These are phyloP conservation scores for Speoplatyrhinus poulsoni DNA, from an alignment of 2,113 vertebrate species.

Conservation along the genomic window DNA sequence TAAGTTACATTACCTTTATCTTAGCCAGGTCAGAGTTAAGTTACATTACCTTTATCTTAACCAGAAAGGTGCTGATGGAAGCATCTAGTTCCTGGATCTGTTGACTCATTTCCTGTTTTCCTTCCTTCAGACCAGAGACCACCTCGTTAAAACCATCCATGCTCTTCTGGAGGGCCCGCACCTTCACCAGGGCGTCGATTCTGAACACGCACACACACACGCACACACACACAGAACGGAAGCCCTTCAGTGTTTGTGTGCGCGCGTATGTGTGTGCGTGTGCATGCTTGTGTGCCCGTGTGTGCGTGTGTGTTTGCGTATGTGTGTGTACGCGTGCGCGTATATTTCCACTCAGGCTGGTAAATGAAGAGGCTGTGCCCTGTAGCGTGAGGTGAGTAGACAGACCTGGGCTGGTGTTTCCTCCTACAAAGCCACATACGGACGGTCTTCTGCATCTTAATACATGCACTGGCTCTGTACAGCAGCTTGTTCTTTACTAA, in stretches of 20 bases:
- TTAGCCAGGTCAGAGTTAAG: not conserved
- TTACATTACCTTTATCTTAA: constrained; percentile 88
- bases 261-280: no score
- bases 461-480: not conserved
- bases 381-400: not conserved
- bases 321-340: no score
- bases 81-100: constrained; percentile 86
- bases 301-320: no score
- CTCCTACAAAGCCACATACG: constrained; percentile 1
- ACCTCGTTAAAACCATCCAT: constrained; percentile 90
- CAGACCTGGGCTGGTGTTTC: not conserved
- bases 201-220: constrained; percentile 61
- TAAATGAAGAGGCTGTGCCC: not conserved
- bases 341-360: not conserved
- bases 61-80: constrained; percentile 82
- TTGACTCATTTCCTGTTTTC: constrained; percentile 87
- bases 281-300: no score
- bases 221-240: constrained; percentile 14
- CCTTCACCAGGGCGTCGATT: constrained; percentile 91
- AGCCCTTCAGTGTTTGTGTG: no score
- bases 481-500: not conserved
- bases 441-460: not conserved
- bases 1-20: not conserved
- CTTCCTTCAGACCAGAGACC: constrained; percentile 88
- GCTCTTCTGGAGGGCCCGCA: constrained; percentile 84